Evolutionary conservation across 1,140 invertebrate species (phyloP), one percentile per base, ranked within the genome.

Genomic region (Prorops nasuta): DNA sequence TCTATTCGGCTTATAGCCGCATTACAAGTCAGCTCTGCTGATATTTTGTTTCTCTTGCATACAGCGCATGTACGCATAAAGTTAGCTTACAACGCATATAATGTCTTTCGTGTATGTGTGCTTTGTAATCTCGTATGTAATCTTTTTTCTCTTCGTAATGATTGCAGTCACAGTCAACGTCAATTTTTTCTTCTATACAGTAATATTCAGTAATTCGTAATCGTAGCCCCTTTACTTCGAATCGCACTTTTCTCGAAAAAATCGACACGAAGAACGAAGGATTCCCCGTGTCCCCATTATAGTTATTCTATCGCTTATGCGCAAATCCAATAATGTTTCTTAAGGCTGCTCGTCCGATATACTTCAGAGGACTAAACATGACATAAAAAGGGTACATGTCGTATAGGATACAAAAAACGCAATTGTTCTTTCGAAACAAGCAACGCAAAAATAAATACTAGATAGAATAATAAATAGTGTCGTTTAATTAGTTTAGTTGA

Each of bases 141-240:
- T 39, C 44, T 35, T 20, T 34, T 14, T 52, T 58, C 57, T 43
- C 40, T 63, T 60, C 64, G 59, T 68, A 68, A 72, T 75, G 71
- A 75, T 75, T 75, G 72, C 72, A 75, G 72, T 75, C 72, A 75
- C 72, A 75, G 71, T 72, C 58, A 72, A 72, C 61, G 55, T 60
- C 39, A 24, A n/a, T n/a, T n/a, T n/a, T 53, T 39, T 52, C 41
- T 47, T 19, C 28, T 28, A 39, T 17, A 39, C 34, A 45, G 37
- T 20, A 47, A 19, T 37, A 36, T 47, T 52, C 42, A 10, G 8
- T 28, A 28, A 28, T 28, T 28, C 4, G 10, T 28, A 28, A 6
- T 28, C 24, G 24, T 28, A 28, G 24, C 24, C 24, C 24, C 24
- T 28, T 28, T n/a, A n/a, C n/a, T n/a, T n/a, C n/a, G n/a, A n/a